Conservation (phyloP, 1,140 invertebrate species). For the Drosophila mauritiana region DNA sequence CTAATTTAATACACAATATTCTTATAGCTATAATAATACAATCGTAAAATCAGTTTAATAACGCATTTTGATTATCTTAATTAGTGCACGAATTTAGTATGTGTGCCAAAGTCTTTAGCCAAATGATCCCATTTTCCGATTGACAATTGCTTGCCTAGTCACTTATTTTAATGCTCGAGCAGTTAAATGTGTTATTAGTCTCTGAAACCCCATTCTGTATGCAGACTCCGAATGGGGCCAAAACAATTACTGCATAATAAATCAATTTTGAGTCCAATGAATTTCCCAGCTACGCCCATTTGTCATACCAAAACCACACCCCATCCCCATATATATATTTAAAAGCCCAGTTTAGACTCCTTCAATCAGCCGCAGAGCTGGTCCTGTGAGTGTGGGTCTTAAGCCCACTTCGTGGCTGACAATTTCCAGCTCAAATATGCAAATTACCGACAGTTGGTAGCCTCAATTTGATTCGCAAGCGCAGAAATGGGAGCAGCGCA, state of each 20-base stretch:
- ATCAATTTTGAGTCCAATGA: slow-evolving; percentile 73
- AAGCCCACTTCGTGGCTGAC: slow-evolving; percentile 33
- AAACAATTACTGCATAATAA: slow-evolving; percentile 80
- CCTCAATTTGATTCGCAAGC: slow-evolving; percentile 73
- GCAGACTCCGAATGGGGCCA: slow-evolving; percentile 69
- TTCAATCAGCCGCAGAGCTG: slow-evolving; percentile 51
- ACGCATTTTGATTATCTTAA: neutral
- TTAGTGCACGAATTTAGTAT: neutral
- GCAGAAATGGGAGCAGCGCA: slow-evolving; percentile 31
- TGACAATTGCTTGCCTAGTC: slow-evolving; percentile 22
- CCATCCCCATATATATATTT: neutral
- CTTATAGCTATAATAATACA: too few species aligned
- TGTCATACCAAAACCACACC: slow-evolving; percentile 5
- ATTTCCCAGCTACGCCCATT: slow-evolving; percentile 31
- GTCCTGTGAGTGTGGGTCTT: slow-evolving; percentile 25
- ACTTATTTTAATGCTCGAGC: slow-evolving; percentile 62
- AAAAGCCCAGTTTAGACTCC: slow-evolving; percentile 32
- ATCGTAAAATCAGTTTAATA: neutral
- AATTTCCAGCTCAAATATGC: slow-evolving; percentile 75
- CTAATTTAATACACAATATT: too few species aligned
- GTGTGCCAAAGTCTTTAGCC: slow-evolving; percentile 30
- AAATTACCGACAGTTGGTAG: slow-evolving; percentile 78
- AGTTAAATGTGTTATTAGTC: slow-evolving; percentile 66
- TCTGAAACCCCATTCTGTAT: slow-evolving; percentile 59
- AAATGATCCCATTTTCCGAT: slow-evolving; percentile 7